Evolutionary conservation across 2,113 vertebrate species (phyloP).

Genomic region (Ophthalmolycus amberensis): DNA sequence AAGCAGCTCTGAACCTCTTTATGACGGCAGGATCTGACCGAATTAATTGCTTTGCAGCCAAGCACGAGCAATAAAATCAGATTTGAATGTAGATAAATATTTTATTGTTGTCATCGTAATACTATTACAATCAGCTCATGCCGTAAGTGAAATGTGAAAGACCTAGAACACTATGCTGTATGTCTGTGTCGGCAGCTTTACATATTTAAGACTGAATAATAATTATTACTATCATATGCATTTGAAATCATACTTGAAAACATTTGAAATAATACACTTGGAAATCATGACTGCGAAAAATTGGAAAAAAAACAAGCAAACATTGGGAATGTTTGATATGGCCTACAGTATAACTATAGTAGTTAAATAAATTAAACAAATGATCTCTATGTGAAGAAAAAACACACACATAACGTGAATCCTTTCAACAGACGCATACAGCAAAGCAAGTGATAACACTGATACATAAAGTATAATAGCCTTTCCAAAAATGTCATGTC

Average conservation of each 20-base stretch:
- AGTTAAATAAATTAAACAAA: conserved; percentile 81
- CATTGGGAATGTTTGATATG: conserved; percentile 43
- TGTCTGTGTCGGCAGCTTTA: conserved; percentile 23
- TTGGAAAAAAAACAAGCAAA: neutral
- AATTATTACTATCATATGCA: conserved; percentile 11
- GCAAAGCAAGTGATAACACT: conserved; percentile 64
- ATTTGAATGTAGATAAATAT: conserved; percentile 71
- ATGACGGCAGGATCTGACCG: neutral
- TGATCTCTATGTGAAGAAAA: conserved; percentile 45
- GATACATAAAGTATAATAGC: conserved; percentile 59
- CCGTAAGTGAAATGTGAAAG: conserved; percentile 52
- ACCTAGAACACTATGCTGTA: conserved; percentile 29
- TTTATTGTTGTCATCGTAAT: conserved; percentile 70
- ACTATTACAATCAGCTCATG: conserved; percentile 64
- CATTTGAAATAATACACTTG: conserved; percentile 31
- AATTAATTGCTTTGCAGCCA: neutral
- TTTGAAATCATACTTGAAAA: conserved; percentile 28
- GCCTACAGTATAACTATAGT: conserved; percentile 62
- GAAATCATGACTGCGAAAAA: conserved; percentile 34
- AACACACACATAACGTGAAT: conserved; percentile 13
- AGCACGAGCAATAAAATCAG: neutral
- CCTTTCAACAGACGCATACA: conserved; percentile 50
- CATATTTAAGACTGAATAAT: conserved; percentile 23
- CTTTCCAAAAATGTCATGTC: conserved; percentile 35
- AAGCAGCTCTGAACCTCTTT: neutral